Conservation (phyloP, 2,888 invertebrate species). For the Meandrusa payeni region DNA sequence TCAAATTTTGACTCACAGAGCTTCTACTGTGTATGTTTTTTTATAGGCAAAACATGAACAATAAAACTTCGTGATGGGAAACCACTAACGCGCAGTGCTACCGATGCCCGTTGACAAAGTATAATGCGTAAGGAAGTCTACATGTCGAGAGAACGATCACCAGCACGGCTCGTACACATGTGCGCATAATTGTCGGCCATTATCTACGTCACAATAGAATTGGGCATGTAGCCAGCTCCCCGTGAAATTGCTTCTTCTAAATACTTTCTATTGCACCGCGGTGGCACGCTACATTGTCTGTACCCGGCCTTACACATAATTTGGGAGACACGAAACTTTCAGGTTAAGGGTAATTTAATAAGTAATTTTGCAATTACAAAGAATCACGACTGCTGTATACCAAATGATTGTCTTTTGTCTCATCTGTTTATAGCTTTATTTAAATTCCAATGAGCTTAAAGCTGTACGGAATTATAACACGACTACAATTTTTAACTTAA, state of each 20-base stretch:
- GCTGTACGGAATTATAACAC: too few relatives aligned
- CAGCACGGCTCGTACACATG: conserved; percentile 41
- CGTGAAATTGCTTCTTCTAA: conserved; percentile 76
- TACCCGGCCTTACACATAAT: background rate
- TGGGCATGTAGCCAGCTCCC: conserved; percentile 60
- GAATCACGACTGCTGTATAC: background rate
- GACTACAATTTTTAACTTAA: too few relatives aligned
- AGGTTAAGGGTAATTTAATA: conserved; percentile 9
- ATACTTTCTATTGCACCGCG: conserved; percentile 62
- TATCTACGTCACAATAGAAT: conserved; percentile 73
- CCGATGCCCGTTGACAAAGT: conserved; percentile 10
- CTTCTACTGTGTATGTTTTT: too few relatives aligned
- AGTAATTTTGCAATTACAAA: background rate
- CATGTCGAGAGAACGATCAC: conserved; percentile 36
- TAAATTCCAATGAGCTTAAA: background rate
- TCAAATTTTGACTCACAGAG: too few relatives aligned
- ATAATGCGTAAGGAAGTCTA: conserved; percentile 18
- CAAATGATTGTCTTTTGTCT: background rate
- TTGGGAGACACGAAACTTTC: background rate
- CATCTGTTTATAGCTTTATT: too few relatives aligned
- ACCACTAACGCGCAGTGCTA: too few relatives aligned
- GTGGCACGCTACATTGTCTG: conserved; percentile 22
- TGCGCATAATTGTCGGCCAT: conserved; percentile 62
- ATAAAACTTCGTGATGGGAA: too few relatives aligned
- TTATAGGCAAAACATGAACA: too few relatives aligned